phyloP scores from a whole-genome alignment of 1,140 invertebrate species.

The Helicoverpa zea region DNA sequence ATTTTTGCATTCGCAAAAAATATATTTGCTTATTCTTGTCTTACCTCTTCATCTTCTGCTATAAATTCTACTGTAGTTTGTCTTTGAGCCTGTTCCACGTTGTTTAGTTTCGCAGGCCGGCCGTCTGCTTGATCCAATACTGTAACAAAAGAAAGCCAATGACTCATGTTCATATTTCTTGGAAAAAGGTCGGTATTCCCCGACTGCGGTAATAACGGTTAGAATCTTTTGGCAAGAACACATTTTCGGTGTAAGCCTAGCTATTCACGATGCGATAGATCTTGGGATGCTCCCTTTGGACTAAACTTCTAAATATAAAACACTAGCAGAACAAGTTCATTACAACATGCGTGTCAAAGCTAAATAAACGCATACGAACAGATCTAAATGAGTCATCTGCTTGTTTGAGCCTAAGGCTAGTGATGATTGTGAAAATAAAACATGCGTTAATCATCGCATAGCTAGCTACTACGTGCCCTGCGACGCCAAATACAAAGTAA shows the following conservation, averaged over 20 bases:
- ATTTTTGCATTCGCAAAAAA: too few species aligned
- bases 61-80: constrained; percentile 74
- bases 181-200: constrained; percentile 19
- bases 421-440: constrained; percentile 8
- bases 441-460: constrained; percentile 22
- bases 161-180: neutral
- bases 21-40: neutral
- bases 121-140: constrained; percentile 77
- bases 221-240: constrained; percentile 12
- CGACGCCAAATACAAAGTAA: constrained; percentile 36
- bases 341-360: constrained; percentile 19
- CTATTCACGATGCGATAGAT: constrained; percentile 7
- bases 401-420: constrained; percentile 1
- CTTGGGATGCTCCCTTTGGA: constrained; percentile 2
- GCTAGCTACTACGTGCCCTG: constrained; percentile 15
- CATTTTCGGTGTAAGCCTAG: neutral
- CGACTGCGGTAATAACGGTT: neutral
- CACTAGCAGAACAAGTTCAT: constrained; percentile 19
- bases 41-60: constrained; percentile 81
- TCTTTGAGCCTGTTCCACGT: constrained; percentile 65
- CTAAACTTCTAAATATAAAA: constrained; percentile 24
- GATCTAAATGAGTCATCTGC: constrained; percentile 17
- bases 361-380: constrained; percentile 17
- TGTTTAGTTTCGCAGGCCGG: constrained; percentile 66
- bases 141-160: constrained; percentile 67